A percentile compares a stretch with the other conserved stretches of the same genome.
Conservation (phyloP, 2,888 invertebrate species). For the Reticulitermes lucifugus region DNA sequence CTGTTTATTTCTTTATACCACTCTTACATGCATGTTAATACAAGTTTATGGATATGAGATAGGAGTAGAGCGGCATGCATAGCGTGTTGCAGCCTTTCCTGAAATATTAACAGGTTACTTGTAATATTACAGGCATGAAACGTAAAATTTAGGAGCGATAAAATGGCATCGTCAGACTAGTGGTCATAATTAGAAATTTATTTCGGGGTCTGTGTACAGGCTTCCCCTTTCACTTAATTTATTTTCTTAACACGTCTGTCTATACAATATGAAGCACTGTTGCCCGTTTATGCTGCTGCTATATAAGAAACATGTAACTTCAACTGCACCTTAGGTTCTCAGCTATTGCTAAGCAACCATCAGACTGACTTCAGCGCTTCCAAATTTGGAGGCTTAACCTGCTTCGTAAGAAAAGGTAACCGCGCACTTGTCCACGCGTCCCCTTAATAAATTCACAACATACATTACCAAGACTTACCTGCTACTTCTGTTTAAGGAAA, state of each 20-base stretch:
- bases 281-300: background rate
- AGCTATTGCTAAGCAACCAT: background rate
- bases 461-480: too few relatives aligned
- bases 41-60: slow-evolving; percentile 36
- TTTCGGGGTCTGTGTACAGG: background rate
- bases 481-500: too few relatives aligned
- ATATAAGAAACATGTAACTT: background rate
- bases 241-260: background rate
- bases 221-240: background rate
- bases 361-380: background rate
- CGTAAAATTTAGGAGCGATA: slow-evolving; percentile 25
- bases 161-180: background rate
- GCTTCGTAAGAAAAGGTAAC: background rate
- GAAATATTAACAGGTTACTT: slow-evolving; percentile 12
- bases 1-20: background rate
- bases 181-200: slow-evolving; percentile 23
- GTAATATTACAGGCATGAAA: background rate
- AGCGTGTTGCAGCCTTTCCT: slow-evolving; percentile 19
- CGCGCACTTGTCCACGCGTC: too few relatives aligned
- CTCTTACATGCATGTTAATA: slow-evolving; percentile 6
- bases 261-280: slow-evolving; percentile 3
- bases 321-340: background rate
- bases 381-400: background rate
- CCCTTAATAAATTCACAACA: too few relatives aligned
- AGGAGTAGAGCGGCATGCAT: slow-evolving; percentile 10